A percentile compares a stretch with the other conserved stretches of the same genome.
These are phyloP conservation scores for Drosophila sordidapex DNA, from an alignment of 2,888 invertebrate genomes.

Conservation along the genomic window DNA sequence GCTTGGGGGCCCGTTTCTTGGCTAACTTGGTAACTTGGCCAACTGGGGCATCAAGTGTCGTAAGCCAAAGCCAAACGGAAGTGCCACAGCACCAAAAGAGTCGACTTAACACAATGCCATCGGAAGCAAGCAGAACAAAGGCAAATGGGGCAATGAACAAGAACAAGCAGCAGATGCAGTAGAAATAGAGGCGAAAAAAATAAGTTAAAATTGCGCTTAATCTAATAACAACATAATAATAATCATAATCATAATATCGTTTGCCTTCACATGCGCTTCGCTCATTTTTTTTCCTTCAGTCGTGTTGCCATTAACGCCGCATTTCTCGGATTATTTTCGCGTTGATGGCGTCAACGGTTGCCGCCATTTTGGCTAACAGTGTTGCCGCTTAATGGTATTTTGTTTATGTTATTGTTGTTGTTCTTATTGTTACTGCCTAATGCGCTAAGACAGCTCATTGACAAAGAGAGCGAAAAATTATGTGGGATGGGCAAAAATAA, in stretches of 20 bases:
- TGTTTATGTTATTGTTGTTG: constrained; percentile 42
- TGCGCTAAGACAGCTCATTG: constrained; percentile 72
- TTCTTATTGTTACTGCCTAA: constrained; percentile 56
- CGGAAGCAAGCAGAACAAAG: constrained; percentile 41
- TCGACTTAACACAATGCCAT: constrained; percentile 50
- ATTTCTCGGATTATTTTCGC: constrained; percentile 77
- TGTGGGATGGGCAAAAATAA: constrained; percentile 40
- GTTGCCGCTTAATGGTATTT: constrained; percentile 69
- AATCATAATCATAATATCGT: constrained; percentile 82
- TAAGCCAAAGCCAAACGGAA: constrained; percentile 75
- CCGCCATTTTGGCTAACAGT: constrained; percentile 73
- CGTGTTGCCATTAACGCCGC: constrained; percentile 71
- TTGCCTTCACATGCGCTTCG: constrained; percentile 63
- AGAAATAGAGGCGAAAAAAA: constrained; percentile 28
- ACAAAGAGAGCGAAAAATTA: constrained; percentile 4
- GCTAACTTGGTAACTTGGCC: constrained; percentile 51
- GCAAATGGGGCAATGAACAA: constrained; percentile 22
- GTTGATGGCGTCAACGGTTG: constrained; percentile 66
- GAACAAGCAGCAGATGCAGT: constrained; percentile 7
- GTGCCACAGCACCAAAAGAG: constrained; percentile 62
- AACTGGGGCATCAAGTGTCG: constrained; percentile 74
- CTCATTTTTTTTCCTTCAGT: background rate
- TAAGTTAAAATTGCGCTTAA: constrained; percentile 81
- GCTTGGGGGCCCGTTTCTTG: constrained; percentile 11
- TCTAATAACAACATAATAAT: constrained; percentile 83